Conservation (phyloP, 2,797 vertebrate genomes). For the Phylloscopus collybita region DNA sequence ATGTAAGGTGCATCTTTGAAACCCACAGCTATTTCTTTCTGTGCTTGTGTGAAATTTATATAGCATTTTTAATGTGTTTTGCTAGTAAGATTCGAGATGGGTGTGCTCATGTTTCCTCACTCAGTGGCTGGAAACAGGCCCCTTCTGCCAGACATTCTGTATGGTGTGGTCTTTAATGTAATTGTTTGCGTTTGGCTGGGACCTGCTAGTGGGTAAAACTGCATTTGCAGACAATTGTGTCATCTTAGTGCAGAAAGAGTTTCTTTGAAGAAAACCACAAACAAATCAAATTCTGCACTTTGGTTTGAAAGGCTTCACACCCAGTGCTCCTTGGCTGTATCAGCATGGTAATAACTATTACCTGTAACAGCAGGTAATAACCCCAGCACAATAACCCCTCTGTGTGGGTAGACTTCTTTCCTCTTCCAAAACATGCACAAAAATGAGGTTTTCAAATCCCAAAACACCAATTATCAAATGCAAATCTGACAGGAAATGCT, state of each 20-base stretch:
- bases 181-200: not conserved
- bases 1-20: not conserved
- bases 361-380: not conserved
- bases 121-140: not conserved
- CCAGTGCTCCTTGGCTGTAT: not conserved
- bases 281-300: not conserved
- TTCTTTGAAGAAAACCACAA: not conserved
- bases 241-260: not conserved
- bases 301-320: not conserved
- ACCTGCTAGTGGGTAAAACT: not conserved
- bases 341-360: not conserved
- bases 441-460: not conserved
- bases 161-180: not conserved
- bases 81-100: not conserved
- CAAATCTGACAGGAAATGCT: not conserved
- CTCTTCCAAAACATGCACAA: not conserved
- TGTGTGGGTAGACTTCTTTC: not conserved
- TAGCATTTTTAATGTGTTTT: not conserved
- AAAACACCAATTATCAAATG: not conserved
- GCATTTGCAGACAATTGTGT: not conserved
- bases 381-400: fast-evolving
- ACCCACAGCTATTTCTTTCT: not conserved
- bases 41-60: not conserved
- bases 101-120: not conserved
- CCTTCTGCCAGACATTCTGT: not conserved